These are phyloP conservation scores for Polymixis flavicincta DNA, from an alignment of 2,888 invertebrate species.

Conservation along the genomic window DNA sequence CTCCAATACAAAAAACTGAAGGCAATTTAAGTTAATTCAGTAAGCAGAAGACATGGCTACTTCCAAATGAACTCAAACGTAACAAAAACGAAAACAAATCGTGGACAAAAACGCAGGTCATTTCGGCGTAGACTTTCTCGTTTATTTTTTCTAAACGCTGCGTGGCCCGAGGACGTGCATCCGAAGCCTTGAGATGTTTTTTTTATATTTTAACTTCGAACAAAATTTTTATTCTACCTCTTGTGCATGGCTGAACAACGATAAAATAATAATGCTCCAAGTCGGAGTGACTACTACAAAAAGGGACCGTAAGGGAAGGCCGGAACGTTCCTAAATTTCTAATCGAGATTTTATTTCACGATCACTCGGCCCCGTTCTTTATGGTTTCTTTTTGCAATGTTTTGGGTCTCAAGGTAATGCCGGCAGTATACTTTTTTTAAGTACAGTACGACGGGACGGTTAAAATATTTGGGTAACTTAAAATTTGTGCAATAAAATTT, in stretches of 20 bases:
- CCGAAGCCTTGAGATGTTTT: constrained; percentile 86
- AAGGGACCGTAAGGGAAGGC: constrained; percentile 83
- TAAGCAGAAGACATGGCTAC: constrained; percentile 89
- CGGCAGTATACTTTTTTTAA: constrained; percentile 74
- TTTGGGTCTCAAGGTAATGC: constrained; percentile 83
- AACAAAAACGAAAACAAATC: constrained; percentile 90
- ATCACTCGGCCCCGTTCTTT: constrained; percentile 81
- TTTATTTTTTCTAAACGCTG: constrained; percentile 88
- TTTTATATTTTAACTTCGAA: constrained; percentile 80
- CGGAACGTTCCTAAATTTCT: constrained; percentile 85
- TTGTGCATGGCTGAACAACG: constrained; percentile 85
- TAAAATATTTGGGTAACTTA: constrained; percentile 67
- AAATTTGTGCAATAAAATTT: constrained; percentile 70
- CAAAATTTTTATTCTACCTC: constrained; percentile 84
- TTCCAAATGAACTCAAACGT: constrained; percentile 90
- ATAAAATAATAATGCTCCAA: constrained; percentile 88
- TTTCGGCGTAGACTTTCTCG: constrained; percentile 88
- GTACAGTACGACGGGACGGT: constrained; percentile 64
- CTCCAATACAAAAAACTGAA: constrained; percentile 80
- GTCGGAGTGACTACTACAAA: constrained; percentile 76
- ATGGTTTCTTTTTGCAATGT: constrained; percentile 82
- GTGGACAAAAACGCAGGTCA: constrained; percentile 90
- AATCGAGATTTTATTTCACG: constrained; percentile 86
- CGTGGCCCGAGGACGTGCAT: constrained; percentile 88
- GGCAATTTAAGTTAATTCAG: constrained; percentile 90